Evolutionary conservation across 2,888 invertebrate genomes (phyloP), one percentile per base, ranked within the genome.

Genomic region (Clistopyga incitator): DNA sequence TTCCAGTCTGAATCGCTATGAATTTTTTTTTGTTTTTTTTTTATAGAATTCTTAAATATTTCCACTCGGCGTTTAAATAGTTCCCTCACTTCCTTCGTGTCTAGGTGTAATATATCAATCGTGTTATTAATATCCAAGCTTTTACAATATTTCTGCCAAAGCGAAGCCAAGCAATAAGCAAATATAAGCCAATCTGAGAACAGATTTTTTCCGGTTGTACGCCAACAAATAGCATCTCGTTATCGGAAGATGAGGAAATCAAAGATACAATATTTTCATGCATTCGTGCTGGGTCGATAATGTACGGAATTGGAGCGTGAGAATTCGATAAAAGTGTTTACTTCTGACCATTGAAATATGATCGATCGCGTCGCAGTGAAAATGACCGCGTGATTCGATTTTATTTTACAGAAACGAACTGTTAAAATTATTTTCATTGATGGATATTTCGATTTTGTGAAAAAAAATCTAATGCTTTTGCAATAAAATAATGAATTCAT

Each of bases 91-190:
- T 38, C n/a, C 38, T 20, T 34, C 64, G n/a, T 20, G 11, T 20
- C 38, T 20, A n/a, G 11, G 11, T 38, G 20, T 10, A 3, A 6
- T 18, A 18, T 13, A 18, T 64, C 3, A 20, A 11, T 20, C 3
- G 13, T 38, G 18, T 64, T 13, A 42, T 61, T 61, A 10, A 38
- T 38, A 42, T 20, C 11, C 64, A 20, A 38, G 34, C 34, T 64
- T 42, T 64, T 38, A 8, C 8, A 20, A 3, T 42, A 64, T 20
- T 64, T 38, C n/a, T 18, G 79, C 65, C 38, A 42, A 74, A 74
- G 74, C 79, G 23, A 80, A 74, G 70, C 64, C 25, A 64, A 75
- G 29, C 54, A 34, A 47, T 15, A 45, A 47, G 47, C 67, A 52
- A 18, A 70, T 2, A 20, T 34, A 54, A 64, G 64, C 64, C 42